Evolutionary conservation across 2,113 vertebrate genomes (phyloP).

Genomic region (Ancistrus triradiatus): DNA sequence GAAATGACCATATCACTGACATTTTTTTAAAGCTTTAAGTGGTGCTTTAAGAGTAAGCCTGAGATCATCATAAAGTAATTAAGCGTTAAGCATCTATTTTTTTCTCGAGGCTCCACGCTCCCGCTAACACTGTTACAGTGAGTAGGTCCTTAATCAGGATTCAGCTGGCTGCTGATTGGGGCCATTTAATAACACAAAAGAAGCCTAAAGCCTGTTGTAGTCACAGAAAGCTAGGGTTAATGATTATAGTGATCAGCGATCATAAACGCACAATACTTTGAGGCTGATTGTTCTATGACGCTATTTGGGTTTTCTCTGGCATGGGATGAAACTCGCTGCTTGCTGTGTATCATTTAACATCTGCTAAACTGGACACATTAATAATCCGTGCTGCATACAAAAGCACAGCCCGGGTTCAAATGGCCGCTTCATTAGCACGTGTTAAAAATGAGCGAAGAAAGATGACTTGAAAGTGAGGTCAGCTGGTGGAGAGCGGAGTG

Average conservation of each 20-base stretch:
- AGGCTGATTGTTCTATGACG: conserved; percentile 11
- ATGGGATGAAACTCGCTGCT: background rate
- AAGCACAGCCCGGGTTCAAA: background rate
- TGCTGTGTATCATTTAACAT: background rate
- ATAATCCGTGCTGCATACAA: background rate
- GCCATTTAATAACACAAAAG: conserved; percentile 51
- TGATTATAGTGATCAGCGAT: conserved; percentile 63
- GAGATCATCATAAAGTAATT: conserved; percentile 17
- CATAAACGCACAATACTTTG: conserved; percentile 36
- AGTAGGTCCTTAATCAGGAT: conserved; percentile 51
- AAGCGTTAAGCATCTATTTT: conserved; percentile 17
- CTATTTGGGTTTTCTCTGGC: background rate
- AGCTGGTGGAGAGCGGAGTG: background rate
- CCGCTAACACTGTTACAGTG: conserved; percentile 28
- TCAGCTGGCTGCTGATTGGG: conserved; percentile 55
- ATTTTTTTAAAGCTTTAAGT: background rate
- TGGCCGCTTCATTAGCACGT: background rate
- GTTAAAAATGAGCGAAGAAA: conserved; percentile 32
- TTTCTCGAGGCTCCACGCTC: conserved; percentile 14
- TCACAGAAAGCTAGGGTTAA: conserved; percentile 44
- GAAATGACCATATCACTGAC: background rate
- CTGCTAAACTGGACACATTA: background rate
- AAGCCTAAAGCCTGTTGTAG: conserved; percentile 46
- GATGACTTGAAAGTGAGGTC: conserved; percentile 34
- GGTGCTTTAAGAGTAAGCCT: background rate